phyloP scores from a whole-genome alignment of 2,797 vertebrate species.

The Alcedo quadribrachys region DNA sequence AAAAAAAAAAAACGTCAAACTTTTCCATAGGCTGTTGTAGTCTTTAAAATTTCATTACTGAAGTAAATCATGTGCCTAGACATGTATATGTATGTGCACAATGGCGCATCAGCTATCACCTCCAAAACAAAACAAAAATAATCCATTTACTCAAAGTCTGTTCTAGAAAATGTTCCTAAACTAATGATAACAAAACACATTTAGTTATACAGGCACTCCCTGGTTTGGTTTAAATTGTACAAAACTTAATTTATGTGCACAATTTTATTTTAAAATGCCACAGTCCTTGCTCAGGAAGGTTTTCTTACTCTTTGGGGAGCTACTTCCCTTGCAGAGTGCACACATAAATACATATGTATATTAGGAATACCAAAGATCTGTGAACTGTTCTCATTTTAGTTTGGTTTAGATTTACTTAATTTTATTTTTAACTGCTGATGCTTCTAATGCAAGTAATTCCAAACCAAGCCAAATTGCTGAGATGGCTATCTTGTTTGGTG shows the following conservation, averaged over 20 bases:
- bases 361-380: not conserved
- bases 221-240: not conserved
- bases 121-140: not conserved
- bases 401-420: not conserved
- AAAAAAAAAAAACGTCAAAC: not conserved
- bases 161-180: not conserved
- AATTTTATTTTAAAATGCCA: not conserved
- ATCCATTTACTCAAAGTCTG: not conserved
- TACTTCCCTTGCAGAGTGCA: not conserved
- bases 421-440: not conserved
- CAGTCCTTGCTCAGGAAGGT: not conserved
- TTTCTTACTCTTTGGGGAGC: not conserved
- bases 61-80: not conserved
- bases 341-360: not conserved
- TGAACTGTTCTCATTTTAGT: not conserved
- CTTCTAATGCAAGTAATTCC: not conserved
- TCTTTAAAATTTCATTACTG: not conserved
- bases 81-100: not conserved
- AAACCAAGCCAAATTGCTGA: conserved; percentile 17
- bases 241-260: not conserved
- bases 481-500: not conserved
- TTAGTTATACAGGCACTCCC: not conserved
- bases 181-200: not conserved
- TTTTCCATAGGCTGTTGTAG: not conserved
- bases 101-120: not conserved